A percentile compares a stretch with the other conserved stretches of the same genome.
Evolutionary conservation across 2,113 vertebrate genomes (phyloP).

Genomic region (Nothoprocta pentlandii): DNA sequence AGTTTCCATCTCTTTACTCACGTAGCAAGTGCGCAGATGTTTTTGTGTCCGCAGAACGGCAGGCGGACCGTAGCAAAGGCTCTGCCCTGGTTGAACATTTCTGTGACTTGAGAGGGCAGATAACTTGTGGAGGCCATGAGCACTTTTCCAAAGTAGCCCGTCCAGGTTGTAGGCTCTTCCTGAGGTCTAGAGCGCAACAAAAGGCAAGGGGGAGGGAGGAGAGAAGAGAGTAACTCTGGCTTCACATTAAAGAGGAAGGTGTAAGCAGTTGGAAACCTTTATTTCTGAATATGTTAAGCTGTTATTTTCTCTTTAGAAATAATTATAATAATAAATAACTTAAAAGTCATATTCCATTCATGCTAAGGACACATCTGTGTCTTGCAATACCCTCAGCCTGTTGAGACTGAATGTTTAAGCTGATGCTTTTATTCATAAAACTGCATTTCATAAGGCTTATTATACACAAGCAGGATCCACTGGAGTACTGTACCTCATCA

Average conservation of each 20-base stretch:
- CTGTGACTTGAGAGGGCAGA: conserved; percentile 95
- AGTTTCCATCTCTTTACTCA: conserved; percentile 72
- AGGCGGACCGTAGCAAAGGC: conserved; percentile 97
- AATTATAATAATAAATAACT: neutral
- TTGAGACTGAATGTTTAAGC: conserved; percentile 37
- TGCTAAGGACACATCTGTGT: neutral
- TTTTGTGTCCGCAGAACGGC: conserved; percentile 98
- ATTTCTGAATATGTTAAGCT: neutral
- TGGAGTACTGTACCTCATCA: neutral
- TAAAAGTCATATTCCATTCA: neutral
- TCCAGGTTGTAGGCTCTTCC: conserved; percentile 98
- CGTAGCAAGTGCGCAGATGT: conserved; percentile 96
- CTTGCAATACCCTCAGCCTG: neutral
- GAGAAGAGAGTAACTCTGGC: neutral
- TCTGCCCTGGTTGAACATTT: conserved; percentile 98
- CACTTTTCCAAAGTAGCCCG: conserved; percentile 95
- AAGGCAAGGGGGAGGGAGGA: neutral
- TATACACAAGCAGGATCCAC: neutral
- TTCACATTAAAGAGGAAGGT: neutral
- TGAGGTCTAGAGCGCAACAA: conserved; percentile 83
- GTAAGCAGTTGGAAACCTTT: neutral
- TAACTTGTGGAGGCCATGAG: conserved; percentile 97
- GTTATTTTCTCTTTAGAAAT: neutral
- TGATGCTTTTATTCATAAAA: conserved; percentile 29
- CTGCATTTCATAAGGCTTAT: conserved; percentile 16